A percentile compares a stretch with the other conserved stretches of the same genome.
phyloP scores from a whole-genome alignment of 35 echinoderm and acorn worm species.

The Strongylocentrotus purpuratus region DNA sequence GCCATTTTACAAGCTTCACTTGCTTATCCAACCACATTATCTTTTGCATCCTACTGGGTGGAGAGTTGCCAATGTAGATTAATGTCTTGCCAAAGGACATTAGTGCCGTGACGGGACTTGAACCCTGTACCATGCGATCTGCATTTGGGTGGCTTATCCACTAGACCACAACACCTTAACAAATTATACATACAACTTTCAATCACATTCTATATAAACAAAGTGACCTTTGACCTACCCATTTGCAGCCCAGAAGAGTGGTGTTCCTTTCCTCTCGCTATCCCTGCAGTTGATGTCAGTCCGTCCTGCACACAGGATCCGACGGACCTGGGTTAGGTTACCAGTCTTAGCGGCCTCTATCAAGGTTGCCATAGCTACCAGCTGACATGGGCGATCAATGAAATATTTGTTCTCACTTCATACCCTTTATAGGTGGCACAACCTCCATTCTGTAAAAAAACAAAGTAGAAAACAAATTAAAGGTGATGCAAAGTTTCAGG shows the following conservation, averaged over 20 bases:
- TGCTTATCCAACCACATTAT: too few relatives aligned
- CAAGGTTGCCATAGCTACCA: slow-evolving; percentile 13
- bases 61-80: too few relatives aligned
- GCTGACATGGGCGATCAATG: background rate
- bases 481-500: too few relatives aligned
- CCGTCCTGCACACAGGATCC: background rate
- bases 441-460: background rate
- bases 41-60: too few relatives aligned
- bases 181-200: too few relatives aligned
- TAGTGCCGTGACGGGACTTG: too few relatives aligned
- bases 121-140: too few relatives aligned
- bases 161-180: too few relatives aligned
- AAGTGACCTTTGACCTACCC: background rate
- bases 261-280: background rate
- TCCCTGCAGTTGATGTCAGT: slow-evolving; percentile 32
- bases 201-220: too few relatives aligned
- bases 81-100: too few relatives aligned
- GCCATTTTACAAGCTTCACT: too few relatives aligned
- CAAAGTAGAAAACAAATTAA: background rate
- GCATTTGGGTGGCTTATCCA: too few relatives aligned
- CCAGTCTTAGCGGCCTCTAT: slow-evolving; percentile 25
- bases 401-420: background rate
- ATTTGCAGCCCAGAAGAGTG: slow-evolving; percentile 36
- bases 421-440: background rate
- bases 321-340: background rate